A percentile compares a stretch with the other conserved stretches of the same genome.
phyloP scores from a whole-genome alignment of 2,888 invertebrate genomes.

The Drosophila nr. perissopoda region DNA sequence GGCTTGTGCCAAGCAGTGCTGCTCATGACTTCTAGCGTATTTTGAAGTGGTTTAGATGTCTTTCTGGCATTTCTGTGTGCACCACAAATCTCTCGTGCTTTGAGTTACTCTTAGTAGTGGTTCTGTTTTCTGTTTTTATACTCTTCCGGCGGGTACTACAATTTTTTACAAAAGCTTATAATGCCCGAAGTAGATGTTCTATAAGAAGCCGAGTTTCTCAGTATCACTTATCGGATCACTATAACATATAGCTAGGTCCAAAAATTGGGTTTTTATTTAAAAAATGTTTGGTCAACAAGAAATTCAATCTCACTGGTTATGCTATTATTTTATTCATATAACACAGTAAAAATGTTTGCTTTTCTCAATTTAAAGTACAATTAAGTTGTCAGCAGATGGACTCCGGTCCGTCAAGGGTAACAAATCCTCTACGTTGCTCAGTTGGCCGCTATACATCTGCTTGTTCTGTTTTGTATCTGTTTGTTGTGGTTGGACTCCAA shows the following conservation, averaged over 20 bases:
- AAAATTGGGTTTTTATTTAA: no score
- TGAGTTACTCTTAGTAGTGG: constrained; percentile 27
- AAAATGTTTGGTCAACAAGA: no score
- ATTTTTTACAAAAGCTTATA: not conserved
- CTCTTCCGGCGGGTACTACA: not conserved
- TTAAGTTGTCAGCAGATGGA: not conserved
- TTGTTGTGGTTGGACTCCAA: constrained; percentile 67
- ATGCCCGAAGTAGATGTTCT: not conserved
- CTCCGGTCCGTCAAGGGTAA: not conserved
- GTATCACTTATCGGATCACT: no score
- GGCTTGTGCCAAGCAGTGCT: constrained; percentile 51
- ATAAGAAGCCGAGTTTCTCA: not conserved
- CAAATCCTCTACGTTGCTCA: not conserved
- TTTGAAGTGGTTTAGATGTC: constrained; percentile 12
- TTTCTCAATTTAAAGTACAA: not conserved
- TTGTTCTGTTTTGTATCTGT: constrained; percentile 27
- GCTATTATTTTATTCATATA: no score
- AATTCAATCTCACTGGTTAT: no score
- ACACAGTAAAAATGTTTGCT: not conserved
- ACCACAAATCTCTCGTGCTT: constrained; percentile 12
- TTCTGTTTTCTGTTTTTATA: constrained; percentile 14
- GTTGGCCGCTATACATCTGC: not conserved
- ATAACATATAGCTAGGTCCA: no score
- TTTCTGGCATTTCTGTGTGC: constrained; percentile 7
- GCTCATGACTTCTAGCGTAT: constrained; percentile 46